phyloP scores from a whole-genome alignment of 2,888 invertebrate genomes.

The Sipunculus nudus region DNA sequence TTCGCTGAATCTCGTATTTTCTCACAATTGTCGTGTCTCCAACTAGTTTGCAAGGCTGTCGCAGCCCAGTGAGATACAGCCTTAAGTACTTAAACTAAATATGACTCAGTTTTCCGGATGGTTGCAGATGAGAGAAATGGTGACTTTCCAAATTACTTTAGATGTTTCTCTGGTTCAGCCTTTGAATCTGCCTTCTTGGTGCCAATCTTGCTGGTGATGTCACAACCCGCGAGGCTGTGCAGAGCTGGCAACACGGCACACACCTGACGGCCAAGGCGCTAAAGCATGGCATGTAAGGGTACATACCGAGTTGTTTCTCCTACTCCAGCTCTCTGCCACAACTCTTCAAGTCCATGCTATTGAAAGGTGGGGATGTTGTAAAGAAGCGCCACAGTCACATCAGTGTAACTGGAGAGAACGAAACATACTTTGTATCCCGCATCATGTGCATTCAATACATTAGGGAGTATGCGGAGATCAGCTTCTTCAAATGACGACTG shows the following conservation, averaged over 20 bases:
- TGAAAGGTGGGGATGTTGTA: conserved; percentile 15
- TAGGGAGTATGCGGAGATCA: conserved; percentile 7
- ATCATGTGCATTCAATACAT: conserved; percentile 9
- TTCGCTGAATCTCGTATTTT: too few species aligned
- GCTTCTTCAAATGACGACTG: conserved; percentile 18
- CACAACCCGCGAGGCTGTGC: conserved; percentile 13
- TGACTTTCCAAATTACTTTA: neutral
- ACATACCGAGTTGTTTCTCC: neutral
- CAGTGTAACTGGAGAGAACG: conserved; percentile 14
- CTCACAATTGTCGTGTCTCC: too few species aligned
- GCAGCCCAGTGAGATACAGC: too few species aligned
- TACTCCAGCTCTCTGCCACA: conserved; percentile 17
- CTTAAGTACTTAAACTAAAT: conserved; percentile 14
- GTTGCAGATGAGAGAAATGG: neutral
- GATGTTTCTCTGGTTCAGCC: conserved; percentile 11
- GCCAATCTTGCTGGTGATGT: conserved; percentile 16
- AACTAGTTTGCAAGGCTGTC: too few species aligned
- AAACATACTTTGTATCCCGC: conserved; percentile 15
- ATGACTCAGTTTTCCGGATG: neutral
- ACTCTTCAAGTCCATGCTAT: conserved; percentile 10
- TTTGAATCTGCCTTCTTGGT: conserved; percentile 15
- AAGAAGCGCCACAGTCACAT: conserved; percentile 17
- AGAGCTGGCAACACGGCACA: conserved; percentile 10
- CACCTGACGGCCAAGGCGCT: conserved; percentile 6
- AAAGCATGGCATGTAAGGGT: conserved; percentile 1